Percentiles rank a stretch among this genome's conserved stretches.
phyloP scores from a whole-genome alignment of 1,140 invertebrate genomes.

The Zaprionus camerounensis region DNA sequence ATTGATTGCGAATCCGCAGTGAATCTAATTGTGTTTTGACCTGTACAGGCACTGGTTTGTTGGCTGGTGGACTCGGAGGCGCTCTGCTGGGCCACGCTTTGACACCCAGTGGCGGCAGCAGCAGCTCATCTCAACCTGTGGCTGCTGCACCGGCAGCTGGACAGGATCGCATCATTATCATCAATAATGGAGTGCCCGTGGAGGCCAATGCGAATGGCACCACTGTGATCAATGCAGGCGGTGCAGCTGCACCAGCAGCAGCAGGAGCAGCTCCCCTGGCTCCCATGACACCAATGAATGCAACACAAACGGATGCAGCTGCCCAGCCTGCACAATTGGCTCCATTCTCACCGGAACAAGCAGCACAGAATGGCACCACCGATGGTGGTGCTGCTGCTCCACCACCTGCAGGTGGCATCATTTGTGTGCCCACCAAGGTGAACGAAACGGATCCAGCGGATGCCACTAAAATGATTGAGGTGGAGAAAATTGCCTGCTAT shows the following conservation, averaged over 20 bases:
- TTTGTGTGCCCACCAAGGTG: constrained; percentile 76
- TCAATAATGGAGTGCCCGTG: constrained; percentile 76
- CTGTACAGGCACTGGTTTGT: constrained; percentile 65
- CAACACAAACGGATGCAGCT: constrained; percentile 32
- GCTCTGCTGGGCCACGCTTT: constrained; percentile 73
- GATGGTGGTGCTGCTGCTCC: constrained; percentile 43
- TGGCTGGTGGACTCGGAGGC: constrained; percentile 75
- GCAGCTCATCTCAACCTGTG: constrained; percentile 45
- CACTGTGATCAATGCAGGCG: constrained; percentile 72
- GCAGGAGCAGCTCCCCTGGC: constrained; percentile 35
- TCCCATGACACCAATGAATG: constrained; percentile 41
- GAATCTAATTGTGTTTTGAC: not conserved
- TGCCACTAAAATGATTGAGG: constrained; percentile 72
- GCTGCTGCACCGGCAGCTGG: constrained; percentile 55
- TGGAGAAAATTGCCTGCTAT: constrained; percentile 81
- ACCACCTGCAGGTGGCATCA: constrained; percentile 71
- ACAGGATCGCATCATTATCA: constrained; percentile 79
- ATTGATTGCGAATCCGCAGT: not conserved
- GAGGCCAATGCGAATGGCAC: constrained; percentile 72
- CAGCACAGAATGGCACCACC: constrained; percentile 65
- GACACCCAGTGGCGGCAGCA: constrained; percentile 64
- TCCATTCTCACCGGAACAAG: constrained; percentile 73
- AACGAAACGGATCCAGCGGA: constrained; percentile 80
- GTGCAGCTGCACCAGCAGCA: constrained; percentile 52
- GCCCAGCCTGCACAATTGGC: constrained; percentile 48